A percentile compares a stretch with the other conserved stretches of the same genome.
These are phyloP conservation scores for Synanthedon myopaeformis DNA, from an alignment of 2,888 invertebrate genomes.

Conservation along the genomic window DNA sequence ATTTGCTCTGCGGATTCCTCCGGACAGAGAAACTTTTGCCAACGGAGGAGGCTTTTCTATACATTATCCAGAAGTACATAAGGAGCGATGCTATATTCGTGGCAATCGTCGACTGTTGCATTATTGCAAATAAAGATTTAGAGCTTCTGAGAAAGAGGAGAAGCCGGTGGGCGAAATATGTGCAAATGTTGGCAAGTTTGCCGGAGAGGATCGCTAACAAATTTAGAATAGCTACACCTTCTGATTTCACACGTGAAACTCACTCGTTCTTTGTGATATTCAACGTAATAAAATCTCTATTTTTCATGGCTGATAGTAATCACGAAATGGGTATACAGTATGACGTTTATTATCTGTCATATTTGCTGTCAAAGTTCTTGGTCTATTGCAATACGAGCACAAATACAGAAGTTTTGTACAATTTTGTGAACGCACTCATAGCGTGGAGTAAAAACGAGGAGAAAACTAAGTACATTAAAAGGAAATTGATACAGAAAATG, in stretches of 20 bases:
- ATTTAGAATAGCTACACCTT: constrained; percentile 64
- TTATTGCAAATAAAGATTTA: background rate
- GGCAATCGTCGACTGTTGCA: constrained; percentile 42
- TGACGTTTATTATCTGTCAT: constrained; percentile 55
- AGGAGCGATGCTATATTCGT: constrained; percentile 71
- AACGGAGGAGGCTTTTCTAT: constrained; percentile 37
- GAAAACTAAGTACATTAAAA: constrained; percentile 38
- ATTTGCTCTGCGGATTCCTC: constrained; percentile 53
- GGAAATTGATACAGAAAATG: constrained; percentile 58
- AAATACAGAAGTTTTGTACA: constrained; percentile 49
- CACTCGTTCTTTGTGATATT: constrained; percentile 72
- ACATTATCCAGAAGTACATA: constrained; percentile 56
- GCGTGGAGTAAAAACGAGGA: constrained; percentile 49
- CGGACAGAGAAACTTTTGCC: constrained; percentile 38
- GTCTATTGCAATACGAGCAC: constrained; percentile 65
- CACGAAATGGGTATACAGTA: constrained; percentile 29
- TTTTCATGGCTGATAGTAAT: constrained; percentile 67
- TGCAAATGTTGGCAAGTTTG: constrained; percentile 74
- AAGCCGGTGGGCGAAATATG: constrained; percentile 60
- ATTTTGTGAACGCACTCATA: constrained; percentile 68
- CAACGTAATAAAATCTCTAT: constrained; percentile 72
- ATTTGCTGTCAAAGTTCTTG: constrained; percentile 73
- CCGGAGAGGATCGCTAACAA: constrained; percentile 80
- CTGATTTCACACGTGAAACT: constrained; percentile 67
- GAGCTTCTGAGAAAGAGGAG: constrained; percentile 16